These are phyloP conservation scores for Tipula unca DNA, from an alignment of 2,888 invertebrate genomes.

Conservation along the genomic window DNA sequence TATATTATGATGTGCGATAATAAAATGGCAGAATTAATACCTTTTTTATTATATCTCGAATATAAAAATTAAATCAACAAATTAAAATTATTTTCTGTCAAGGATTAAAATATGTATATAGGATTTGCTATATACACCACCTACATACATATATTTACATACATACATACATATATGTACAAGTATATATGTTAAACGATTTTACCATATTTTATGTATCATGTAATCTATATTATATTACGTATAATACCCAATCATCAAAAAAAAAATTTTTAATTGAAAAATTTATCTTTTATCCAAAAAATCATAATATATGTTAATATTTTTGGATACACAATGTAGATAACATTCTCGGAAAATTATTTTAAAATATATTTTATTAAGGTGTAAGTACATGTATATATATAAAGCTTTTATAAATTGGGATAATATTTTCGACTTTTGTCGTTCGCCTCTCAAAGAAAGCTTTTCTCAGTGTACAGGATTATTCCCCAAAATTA, in stretches of 20 bases:
- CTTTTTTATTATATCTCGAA: neutral
- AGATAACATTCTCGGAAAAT: neutral
- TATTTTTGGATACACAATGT: neutral
- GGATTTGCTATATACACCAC: too few species aligned
- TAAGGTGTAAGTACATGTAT: neutral
- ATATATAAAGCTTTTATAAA: neutral
- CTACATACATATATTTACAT: neutral
- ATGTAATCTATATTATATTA: neutral
- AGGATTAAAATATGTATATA: neutral
- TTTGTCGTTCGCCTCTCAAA: neutral
- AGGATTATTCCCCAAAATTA: neutral
- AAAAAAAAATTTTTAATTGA: neutral
- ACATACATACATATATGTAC: neutral
- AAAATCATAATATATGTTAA: neutral
- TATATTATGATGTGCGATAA: neutral
- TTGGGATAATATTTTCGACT: neutral
- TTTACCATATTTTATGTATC: neutral
- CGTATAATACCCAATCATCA: neutral
- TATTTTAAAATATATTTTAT: neutral
- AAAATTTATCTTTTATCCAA: neutral
- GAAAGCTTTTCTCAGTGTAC: neutral
- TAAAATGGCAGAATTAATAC: neutral
- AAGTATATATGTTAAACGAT: neutral
- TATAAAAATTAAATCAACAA: neutral
- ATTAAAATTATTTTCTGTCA: neutral